Conservation (phyloP, 2,113 vertebrate genomes). For the Gnathonemus longibarbis region DNA sequence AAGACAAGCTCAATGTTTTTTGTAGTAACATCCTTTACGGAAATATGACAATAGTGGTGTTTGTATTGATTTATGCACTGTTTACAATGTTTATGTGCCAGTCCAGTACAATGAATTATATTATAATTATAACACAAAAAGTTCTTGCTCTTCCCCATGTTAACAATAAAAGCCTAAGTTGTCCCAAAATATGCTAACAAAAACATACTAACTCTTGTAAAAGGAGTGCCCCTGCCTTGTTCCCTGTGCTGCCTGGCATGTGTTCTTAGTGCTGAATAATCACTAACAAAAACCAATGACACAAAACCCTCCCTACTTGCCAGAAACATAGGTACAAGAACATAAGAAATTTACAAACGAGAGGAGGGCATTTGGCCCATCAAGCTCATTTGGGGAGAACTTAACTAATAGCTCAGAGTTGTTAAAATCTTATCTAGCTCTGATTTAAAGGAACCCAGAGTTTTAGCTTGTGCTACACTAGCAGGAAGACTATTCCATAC, state of each 20-base stretch:
- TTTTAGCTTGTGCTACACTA: too few species aligned
- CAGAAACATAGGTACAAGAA: too few species aligned
- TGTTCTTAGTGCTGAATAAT: too few species aligned
- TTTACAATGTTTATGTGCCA: constrained; percentile 2
- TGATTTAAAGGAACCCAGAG: too few species aligned
- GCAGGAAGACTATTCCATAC: too few species aligned
- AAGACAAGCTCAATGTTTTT: background rate
- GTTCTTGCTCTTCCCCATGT: background rate
- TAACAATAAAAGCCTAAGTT: background rate
- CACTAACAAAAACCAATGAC: too few species aligned
- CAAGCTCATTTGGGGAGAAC: too few species aligned
- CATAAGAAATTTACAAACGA: too few species aligned
- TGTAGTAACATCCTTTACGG: constrained; percentile 14
- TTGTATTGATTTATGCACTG: background rate
- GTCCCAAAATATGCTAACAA: background rate
- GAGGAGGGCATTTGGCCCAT: too few species aligned
- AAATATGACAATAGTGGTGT: constrained; percentile 1
- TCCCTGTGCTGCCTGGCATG: background rate
- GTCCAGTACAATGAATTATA: background rate
- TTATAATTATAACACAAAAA: background rate
- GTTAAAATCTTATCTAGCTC: too few species aligned
- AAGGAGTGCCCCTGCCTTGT: background rate
- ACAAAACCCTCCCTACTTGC: too few species aligned
- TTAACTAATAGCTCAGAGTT: too few species aligned
- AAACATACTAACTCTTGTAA: background rate